phyloP scores from a whole-genome alignment of 2,888 invertebrate genomes.

The Malachius bipustulatus region DNA sequence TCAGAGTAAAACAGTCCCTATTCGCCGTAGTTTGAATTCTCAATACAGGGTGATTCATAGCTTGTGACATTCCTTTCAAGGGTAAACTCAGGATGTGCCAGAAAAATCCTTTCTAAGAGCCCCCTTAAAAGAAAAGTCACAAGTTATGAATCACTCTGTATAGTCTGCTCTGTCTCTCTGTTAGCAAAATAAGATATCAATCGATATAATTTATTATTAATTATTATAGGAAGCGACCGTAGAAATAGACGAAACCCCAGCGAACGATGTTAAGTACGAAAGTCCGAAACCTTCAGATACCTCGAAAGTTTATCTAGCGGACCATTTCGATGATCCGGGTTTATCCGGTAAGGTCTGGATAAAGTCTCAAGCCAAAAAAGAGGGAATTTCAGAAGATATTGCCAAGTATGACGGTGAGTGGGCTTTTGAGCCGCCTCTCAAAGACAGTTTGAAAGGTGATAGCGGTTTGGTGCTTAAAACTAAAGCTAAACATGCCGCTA shows the following conservation, averaged over 20 bases:
- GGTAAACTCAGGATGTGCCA: too few species aligned
- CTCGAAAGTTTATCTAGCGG: conserved; percentile 60
- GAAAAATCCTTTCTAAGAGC: too few species aligned
- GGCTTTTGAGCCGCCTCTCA: conserved; percentile 63
- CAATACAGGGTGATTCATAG: too few species aligned
- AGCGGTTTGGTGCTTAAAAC: conserved; percentile 81
- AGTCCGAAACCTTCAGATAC: conserved; percentile 55
- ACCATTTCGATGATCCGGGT: conserved; percentile 72
- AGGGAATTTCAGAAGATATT: conserved; percentile 72
- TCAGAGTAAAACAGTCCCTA: too few species aligned
- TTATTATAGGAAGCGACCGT: conserved; percentile 27
- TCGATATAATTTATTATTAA: too few species aligned
- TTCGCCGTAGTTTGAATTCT: too few species aligned
- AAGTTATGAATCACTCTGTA: too few species aligned
- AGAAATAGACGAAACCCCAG: conserved; percentile 26
- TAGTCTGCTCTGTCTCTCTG: too few species aligned
- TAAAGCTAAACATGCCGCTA: conserved; percentile 94
- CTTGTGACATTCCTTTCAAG: too few species aligned
- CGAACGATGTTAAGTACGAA: conserved; percentile 44
- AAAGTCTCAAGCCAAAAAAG: conserved; percentile 83
- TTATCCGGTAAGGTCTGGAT: conserved; percentile 72
- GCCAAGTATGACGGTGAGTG: conserved; percentile 89
- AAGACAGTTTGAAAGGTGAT: conserved; percentile 67
- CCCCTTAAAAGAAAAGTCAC: too few species aligned
- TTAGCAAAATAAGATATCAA: too few species aligned